Evolutionary conservation across 2,797 vertebrate genomes (phyloP), one percentile per base, ranked within the genome.

Genomic region (Crenichthys baileyi): DNA sequence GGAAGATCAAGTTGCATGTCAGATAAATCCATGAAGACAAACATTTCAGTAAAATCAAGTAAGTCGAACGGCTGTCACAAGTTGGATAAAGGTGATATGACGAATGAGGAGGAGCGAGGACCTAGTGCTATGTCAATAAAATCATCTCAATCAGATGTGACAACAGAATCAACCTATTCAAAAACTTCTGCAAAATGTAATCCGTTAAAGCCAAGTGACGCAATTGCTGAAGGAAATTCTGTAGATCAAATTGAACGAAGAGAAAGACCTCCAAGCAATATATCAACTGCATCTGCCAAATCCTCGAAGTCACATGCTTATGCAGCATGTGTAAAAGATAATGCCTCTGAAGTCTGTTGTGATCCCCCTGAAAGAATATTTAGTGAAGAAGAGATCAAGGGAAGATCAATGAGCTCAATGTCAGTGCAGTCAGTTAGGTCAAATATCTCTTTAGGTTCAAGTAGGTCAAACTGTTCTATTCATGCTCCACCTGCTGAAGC

Each of bases 281-380:
- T 86, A 72, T 92, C 91, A 31, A 4, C 7, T 0, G 73, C 8
- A 73, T 91, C 90, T 24, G 63, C 15, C 65, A 86, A 84, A 88
- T 91, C 92, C 48, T 72, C 76, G 24, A 79, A 75, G 41, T 94
- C 93, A 74, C 86, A 83, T 36, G 15, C 39, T 51, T 93, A 91
- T 22, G 61, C 41, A 63, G 76, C 24, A 55, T 89, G 85, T 48
- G 79, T 70, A 20, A 89, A 87, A 87, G 87, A 88, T 77, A 22
- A 48, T 72, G 65, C 22, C 58, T 20, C 70, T 48, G 58, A 78
- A 74, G 76, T 72, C 24, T 55, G 56, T 44, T 53, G 6, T 4
- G 72, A 88, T 44, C 44, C 12, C 4, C 44, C 75, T 36, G 80
- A 90, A 5, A 85, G 81, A 46, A 70, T 1, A 12, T 24, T 18